Evolutionary conservation across 2,113 vertebrate species (phyloP).

Genomic region (Myodes glareolus): DNA sequence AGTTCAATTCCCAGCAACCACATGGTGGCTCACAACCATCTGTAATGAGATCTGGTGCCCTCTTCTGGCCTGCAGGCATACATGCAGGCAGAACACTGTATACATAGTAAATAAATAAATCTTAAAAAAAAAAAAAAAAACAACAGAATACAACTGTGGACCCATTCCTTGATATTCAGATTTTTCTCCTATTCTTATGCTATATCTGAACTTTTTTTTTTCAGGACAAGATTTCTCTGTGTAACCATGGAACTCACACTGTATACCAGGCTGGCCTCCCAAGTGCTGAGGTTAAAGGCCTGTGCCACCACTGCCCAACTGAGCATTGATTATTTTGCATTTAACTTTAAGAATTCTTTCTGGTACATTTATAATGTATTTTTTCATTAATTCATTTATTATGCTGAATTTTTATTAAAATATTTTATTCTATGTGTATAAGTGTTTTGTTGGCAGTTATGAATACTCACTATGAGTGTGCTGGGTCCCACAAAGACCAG

Average conservation of each 20-base stretch:
- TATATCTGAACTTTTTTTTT: neutral
- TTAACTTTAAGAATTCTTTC: neutral
- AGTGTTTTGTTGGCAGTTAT: neutral
- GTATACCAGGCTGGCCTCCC: neutral
- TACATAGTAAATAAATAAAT: too few relatives aligned
- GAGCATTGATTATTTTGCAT: neutral
- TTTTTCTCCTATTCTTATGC: neutral
- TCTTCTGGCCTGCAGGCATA: too few relatives aligned
- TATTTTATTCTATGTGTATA: neutral
- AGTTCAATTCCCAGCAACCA: too few relatives aligned
- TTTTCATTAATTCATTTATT: neutral
- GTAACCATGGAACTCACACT: neutral
- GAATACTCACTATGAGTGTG: neutral
- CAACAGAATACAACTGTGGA: neutral
- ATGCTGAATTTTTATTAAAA: neutral
- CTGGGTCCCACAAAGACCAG: neutral
- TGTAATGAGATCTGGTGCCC: too few relatives aligned
- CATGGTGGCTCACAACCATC: too few relatives aligned
- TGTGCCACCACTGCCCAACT: rapidly evolving
- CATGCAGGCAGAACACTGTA: too few relatives aligned
- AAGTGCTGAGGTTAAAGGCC: neutral
- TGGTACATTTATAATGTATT: neutral
- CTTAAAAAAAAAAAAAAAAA: too few relatives aligned
- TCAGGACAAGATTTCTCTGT: neutral
- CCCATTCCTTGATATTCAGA: neutral